A percentile compares a stretch with the other conserved stretches of the same genome.
Conservation (phyloP, 2,113 vertebrate genomes). For the Ondatra zibethicus region DNA sequence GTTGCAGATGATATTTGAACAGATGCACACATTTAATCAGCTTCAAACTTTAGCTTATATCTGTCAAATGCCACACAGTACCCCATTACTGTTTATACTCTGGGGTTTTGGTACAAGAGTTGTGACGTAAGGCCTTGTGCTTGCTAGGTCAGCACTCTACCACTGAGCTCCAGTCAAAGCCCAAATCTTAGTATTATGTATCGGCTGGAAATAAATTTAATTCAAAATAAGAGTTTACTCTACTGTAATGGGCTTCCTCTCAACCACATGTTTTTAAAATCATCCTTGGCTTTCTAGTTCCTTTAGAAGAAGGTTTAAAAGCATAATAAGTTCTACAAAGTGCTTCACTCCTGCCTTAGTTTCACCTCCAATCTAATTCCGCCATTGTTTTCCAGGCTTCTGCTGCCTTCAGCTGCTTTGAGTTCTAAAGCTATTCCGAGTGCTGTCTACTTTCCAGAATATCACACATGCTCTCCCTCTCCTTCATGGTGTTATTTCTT, state of each 20-base stretch:
- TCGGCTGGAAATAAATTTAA: background rate
- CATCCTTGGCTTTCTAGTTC: background rate
- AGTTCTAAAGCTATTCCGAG: background rate
- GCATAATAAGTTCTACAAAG: background rate
- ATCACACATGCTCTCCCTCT: background rate
- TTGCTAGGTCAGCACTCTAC: background rate
- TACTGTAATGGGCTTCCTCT: background rate
- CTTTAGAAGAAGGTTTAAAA: constrained; percentile 38
- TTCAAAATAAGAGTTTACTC: background rate
- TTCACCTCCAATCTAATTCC: background rate
- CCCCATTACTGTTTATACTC: background rate
- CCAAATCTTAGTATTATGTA: background rate
- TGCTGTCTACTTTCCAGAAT: background rate
- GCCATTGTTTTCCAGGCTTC: background rate
- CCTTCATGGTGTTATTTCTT: background rate
- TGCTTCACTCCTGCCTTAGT: background rate
- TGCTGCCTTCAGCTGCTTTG: background rate
- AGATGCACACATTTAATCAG: background rate
- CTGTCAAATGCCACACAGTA: background rate
- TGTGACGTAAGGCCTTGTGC: background rate
- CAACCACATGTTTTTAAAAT: background rate
- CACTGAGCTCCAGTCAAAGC: background rate
- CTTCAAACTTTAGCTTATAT: background rate
- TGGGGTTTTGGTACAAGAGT: background rate
- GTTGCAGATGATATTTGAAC: background rate